A percentile compares a stretch with the other conserved stretches of the same genome.
These are phyloP conservation scores for Gallinago paraguaiae DNA, from an alignment of 2,113 vertebrate species.

Conservation along the genomic window DNA sequence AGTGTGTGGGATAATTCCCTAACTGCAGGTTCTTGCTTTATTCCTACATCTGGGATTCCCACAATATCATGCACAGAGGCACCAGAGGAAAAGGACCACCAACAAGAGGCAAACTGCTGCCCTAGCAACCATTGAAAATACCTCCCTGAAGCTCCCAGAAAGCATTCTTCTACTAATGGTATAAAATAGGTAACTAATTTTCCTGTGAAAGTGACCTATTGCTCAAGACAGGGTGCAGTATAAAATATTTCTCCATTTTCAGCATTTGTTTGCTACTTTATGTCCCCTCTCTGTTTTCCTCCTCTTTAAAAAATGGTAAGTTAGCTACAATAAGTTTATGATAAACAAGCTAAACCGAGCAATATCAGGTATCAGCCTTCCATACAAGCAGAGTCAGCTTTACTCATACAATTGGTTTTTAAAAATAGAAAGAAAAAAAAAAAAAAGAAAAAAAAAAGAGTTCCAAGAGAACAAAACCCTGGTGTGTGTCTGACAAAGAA, in stretches of 20 bases:
- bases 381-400: background rate
- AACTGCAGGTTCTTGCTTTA: background rate
- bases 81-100: background rate
- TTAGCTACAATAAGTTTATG: background rate
- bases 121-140: conserved; percentile 25
- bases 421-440: background rate
- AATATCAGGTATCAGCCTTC: background rate
- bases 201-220: background rate
- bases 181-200: background rate
- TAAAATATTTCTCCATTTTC: background rate
- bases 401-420: background rate
- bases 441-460: background rate
- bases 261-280: background rate
- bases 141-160: background rate
- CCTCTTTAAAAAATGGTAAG: background rate
- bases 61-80: background rate
- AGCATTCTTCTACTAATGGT: background rate
- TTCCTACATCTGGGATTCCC: background rate
- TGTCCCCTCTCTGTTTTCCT: background rate
- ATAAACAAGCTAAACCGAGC: background rate
- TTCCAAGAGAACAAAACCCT: background rate
- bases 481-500: background rate
- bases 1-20: background rate
- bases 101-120: background rate
- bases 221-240: background rate